phyloP scores from a whole-genome alignment of 2,888 invertebrate genomes.

The Galerucella pusilla region DNA sequence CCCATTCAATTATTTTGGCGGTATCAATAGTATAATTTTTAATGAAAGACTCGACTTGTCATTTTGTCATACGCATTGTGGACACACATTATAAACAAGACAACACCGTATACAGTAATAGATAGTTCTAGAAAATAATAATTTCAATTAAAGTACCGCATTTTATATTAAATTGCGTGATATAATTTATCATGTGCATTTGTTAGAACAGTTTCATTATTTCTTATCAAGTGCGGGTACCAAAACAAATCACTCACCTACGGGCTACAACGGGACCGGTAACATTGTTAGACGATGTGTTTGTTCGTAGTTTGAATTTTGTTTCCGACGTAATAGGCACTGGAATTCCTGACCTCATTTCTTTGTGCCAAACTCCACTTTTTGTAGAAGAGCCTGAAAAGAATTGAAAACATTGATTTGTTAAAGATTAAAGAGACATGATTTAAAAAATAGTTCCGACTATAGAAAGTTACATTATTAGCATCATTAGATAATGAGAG shows the following conservation, averaged over 20 bases:
- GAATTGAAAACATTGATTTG: not conserved
- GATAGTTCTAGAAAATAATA: no score
- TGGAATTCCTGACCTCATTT: constrained; percentile 62
- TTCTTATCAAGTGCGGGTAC: constrained; percentile 21
- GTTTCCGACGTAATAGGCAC: constrained; percentile 56
- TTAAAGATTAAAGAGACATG: no score
- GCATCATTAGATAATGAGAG: no score
- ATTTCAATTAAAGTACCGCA: not conserved
- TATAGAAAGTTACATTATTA: no score
- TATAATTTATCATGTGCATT: not conserved
- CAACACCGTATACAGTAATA: no score
- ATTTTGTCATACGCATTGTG: no score
- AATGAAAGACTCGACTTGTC: no score
- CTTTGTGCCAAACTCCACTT: constrained; percentile 55
- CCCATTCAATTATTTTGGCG: no score
- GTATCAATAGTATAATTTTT: no score
- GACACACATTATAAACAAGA: no score
- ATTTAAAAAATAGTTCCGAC: no score
- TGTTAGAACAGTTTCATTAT: not conserved
- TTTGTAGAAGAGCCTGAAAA: constrained; percentile 51
- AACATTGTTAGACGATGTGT: constrained; percentile 36
- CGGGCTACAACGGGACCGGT: constrained; percentile 51
- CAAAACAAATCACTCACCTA: constrained; percentile 47
- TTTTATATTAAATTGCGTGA: not conserved
- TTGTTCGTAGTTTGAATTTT: constrained; percentile 52